Conservation (phyloP, 2,113 vertebrate genomes). For the Dromaius novaehollandiae region DNA sequence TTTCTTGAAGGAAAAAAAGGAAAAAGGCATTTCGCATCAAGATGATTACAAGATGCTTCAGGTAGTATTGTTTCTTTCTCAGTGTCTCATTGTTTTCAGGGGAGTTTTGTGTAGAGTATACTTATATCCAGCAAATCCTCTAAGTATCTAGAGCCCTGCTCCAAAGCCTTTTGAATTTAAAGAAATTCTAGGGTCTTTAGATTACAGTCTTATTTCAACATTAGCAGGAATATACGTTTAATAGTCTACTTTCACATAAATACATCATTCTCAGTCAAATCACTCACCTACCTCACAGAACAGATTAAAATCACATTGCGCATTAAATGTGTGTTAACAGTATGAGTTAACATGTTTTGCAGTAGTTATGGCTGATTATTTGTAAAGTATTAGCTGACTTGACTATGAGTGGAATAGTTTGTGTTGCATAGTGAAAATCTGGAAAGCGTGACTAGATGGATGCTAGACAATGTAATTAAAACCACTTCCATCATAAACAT, state of each 20-base stretch:
- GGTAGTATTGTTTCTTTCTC: constrained; percentile 62
- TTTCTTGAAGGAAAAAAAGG: constrained; percentile 75
- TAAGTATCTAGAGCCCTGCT: not conserved
- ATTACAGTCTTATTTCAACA: not conserved
- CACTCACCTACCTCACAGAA: not conserved
- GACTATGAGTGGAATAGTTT: not conserved
- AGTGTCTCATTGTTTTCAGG: not conserved
- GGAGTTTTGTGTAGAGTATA: not conserved
- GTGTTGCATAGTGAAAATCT: not conserved
- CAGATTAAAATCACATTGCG: not conserved
- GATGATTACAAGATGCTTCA: constrained; percentile 75
- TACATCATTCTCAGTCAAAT: not conserved
- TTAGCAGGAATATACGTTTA: not conserved
- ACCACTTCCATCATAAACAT: not conserved
- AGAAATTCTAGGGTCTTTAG: not conserved
- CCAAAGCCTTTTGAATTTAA: not conserved
- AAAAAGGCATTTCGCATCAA: constrained; percentile 68
- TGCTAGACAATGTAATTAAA: not conserved
- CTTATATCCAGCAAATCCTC: not conserved
- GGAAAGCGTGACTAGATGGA: not conserved
- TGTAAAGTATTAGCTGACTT: not conserved
- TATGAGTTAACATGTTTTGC: not conserved
- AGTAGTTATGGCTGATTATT: not conserved
- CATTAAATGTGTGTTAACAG: not conserved
- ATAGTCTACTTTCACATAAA: not conserved